These are phyloP conservation scores for Orthosia gothica DNA, from an alignment of 2,888 invertebrate genomes.

Conservation along the genomic window DNA sequence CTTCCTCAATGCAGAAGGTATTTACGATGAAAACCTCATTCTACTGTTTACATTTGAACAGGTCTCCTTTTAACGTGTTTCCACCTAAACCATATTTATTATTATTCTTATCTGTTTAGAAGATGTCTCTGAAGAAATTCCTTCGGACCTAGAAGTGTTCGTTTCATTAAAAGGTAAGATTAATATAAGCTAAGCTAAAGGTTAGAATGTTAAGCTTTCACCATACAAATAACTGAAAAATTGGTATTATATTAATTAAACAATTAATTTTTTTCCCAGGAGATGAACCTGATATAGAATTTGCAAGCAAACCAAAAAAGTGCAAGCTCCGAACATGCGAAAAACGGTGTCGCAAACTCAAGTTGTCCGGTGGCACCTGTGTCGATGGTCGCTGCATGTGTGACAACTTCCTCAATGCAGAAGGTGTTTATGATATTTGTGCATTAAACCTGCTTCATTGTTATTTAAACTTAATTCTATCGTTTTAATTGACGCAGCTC, in stretches of 20 bases:
- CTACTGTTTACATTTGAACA: no score
- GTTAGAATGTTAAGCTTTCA: no score
- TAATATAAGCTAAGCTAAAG: no score
- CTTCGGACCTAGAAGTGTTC: no score
- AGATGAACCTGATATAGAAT: not conserved
- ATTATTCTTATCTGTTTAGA: no score
- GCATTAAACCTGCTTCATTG: not conserved
- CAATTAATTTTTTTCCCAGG: not conserved
- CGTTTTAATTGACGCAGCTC: not conserved
- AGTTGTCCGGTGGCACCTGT: constrained; percentile 29
- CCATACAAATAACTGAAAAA: no score
- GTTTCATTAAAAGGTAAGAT: no score
- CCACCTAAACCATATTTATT: not conserved
- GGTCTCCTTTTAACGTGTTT: no score
- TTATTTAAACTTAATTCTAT: not conserved
- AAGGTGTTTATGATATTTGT: not conserved
- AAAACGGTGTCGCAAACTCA: constrained; percentile 1
- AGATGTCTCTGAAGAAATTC: no score
- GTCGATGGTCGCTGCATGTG: constrained; percentile 55
- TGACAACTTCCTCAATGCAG: constrained; percentile 29
- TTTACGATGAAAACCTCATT: not conserved
- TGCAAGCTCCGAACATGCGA: constrained; percentile 9
- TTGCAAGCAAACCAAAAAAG: not conserved
- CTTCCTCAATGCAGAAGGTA: constrained; percentile 32
- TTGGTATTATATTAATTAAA: no score